Conservation (phyloP, 1,140 invertebrate species). For the Campodea augens region DNA sequence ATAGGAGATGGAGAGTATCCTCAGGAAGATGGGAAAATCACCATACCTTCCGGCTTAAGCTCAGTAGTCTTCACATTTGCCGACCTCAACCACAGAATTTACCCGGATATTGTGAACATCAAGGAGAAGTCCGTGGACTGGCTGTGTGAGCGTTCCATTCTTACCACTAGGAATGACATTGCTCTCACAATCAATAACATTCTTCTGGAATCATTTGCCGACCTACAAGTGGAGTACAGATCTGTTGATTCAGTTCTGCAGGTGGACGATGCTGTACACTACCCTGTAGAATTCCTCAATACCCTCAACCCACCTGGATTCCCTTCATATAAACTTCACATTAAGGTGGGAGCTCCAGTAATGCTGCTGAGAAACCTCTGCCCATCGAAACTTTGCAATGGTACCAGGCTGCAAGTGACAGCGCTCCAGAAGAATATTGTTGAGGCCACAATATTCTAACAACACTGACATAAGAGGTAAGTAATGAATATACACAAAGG, state of each 20-base stretch:
- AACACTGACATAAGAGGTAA: no score
- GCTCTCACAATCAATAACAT: slow-evolving; percentile 8
- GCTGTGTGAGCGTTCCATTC: slow-evolving; percentile 5
- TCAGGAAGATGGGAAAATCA: not conserved
- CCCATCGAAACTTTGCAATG: slow-evolving; percentile 10
- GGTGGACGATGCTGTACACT: slow-evolving; percentile 9
- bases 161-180: slow-evolving; percentile 7
- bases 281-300: slow-evolving; percentile 12
- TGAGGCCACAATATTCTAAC: no score
- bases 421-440: slow-evolving; percentile 5
- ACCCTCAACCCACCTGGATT: slow-evolving; percentile 9
- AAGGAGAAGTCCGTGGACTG: not conserved
- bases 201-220: slow-evolving; percentile 6
- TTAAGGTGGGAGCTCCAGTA: slow-evolving; percentile 9
- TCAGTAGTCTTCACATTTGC: not conserved
- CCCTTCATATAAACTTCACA: slow-evolving; percentile 2
- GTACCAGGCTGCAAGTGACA: slow-evolving; percentile 8
- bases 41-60: not conserved
- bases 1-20: not conserved
- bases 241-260: slow-evolving; percentile 10
- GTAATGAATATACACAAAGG: no score
- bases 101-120: slow-evolving; percentile 1
- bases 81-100: not conserved
- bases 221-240: slow-evolving; percentile 4
- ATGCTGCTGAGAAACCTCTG: slow-evolving; percentile 10